These are phyloP conservation scores for rat (Rattus norvegicus) DNA, from an alignment of 2,113 vertebrate species.

Conservation along the genomic window GRCr8 NC_086021.1:145534001-145534500, in stretches of 20 bases:
- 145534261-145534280: conserved; percentile 49
- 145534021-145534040: conserved; percentile 80
- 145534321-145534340: too few species aligned
- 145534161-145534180: conserved; percentile 82
- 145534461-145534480: not conserved
- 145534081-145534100: conserved; percentile 82
- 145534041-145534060: conserved; percentile 82
- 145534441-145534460: not conserved
- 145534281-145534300: not conserved
- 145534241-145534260: not conserved
- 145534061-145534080: conserved; percentile 83
- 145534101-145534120: conserved; percentile 81
- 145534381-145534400: not conserved
- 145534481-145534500: not conserved
- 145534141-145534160: conserved; percentile 73
- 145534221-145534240: conserved; percentile 56
- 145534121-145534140: conserved; percentile 82
- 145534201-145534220: conserved; percentile 48
- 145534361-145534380: not conserved
- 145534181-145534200: conserved; percentile 78
- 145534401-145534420: too few species aligned
- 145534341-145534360: too few species aligned
- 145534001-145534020: conserved; percentile 82
- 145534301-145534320: not conserved
- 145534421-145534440: not conserved